Evolutionary conservation across 2,888 invertebrate species (phyloP).

Genomic region (Stenchaetothrips biformis): DNA sequence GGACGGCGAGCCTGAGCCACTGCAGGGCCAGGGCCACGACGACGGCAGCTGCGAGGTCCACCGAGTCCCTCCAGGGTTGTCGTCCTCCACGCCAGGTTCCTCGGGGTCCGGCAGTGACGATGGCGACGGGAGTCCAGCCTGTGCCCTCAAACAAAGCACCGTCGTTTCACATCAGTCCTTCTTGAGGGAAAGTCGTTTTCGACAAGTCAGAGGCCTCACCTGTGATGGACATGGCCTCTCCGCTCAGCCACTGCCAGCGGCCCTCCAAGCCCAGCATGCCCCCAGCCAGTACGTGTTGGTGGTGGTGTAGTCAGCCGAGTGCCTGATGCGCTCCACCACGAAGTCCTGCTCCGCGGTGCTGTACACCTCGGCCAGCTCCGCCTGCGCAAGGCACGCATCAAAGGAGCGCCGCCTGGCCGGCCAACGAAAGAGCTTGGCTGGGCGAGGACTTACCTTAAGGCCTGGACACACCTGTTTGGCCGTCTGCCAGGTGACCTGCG

Average conservation of each 20-base stretch:
- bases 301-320: constrained; percentile 65
- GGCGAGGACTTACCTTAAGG: constrained; percentile 50
- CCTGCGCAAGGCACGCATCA: constrained; percentile 43
- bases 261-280: constrained; percentile 50
- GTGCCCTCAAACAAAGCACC: no score
- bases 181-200: neutral
- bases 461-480: constrained; percentile 66
- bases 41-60: constrained; percentile 40
- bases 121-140: neutral
- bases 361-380: constrained; percentile 63
- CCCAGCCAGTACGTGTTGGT: constrained; percentile 72
- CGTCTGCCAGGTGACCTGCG: constrained; percentile 68
- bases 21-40: constrained; percentile 54
- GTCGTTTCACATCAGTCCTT: no score
- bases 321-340: constrained; percentile 62
- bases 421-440: no score
- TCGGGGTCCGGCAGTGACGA: constrained; percentile 57
- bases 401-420: no score
- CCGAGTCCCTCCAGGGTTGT: constrained; percentile 37
- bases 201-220: constrained; percentile 45
- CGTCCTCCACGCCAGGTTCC: constrained; percentile 40
- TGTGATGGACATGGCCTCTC: constrained; percentile 55
- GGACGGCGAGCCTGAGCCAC: constrained; percentile 63
- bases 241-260: constrained; percentile 62
- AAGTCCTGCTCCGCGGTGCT: constrained; percentile 66